Conservation (phyloP, 2,113 vertebrate species). For the Lagopus leucura region DNA sequence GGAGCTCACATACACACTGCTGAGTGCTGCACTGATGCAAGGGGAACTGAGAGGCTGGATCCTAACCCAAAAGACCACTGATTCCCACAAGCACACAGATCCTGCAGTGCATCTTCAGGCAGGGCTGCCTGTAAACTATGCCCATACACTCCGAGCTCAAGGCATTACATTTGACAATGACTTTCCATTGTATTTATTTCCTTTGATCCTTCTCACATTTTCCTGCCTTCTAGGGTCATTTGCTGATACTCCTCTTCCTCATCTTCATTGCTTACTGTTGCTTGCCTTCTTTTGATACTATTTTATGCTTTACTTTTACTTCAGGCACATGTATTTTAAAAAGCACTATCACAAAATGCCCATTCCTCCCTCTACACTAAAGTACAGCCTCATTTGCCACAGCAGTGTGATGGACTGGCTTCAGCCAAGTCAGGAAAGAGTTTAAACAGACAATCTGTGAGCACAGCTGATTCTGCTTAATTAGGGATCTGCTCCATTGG, state of each 20-base stretch:
- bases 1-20: neutral
- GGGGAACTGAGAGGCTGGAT: neutral
- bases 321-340: neutral
- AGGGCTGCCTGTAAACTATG: neutral
- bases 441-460: neutral
- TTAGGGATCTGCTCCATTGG: neutral
- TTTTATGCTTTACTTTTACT: neutral
- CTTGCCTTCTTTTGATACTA: neutral
- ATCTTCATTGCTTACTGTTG: neutral
- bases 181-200: neutral
- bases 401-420: neutral
- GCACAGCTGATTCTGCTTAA: neutral
- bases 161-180: neutral
- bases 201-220: neutral
- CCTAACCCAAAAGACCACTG: neutral
- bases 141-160: neutral
- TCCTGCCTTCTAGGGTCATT: neutral
- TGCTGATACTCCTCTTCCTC: neutral
- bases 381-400: neutral
- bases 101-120: neutral
- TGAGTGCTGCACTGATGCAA: neutral
- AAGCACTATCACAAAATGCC: neutral
- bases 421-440: neutral
- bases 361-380: neutral
- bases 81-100: accelerated